Percentiles rank a stretch among this genome's conserved stretches.
These are phyloP conservation scores for Falco naumanni DNA, from an alignment of 2,797 vertebrate genomes.

Conservation along the genomic window DNA sequence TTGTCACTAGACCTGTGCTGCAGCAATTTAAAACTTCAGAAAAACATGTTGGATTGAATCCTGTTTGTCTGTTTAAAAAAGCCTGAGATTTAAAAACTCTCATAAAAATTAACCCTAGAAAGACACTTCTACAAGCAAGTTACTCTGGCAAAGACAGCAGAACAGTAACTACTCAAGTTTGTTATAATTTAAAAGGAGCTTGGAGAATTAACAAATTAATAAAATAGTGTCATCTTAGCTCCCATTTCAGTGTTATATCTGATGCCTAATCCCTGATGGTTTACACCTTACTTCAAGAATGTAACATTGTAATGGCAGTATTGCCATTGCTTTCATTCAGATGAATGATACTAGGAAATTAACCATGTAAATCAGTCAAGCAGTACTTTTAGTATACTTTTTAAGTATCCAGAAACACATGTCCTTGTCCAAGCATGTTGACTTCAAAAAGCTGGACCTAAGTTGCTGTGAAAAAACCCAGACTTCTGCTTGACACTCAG, in stretches of 20 bases:
- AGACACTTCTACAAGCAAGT: not conserved
- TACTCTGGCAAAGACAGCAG: not conserved
- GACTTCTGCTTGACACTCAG: not conserved
- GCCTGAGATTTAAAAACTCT: not conserved
- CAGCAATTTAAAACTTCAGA: conserved; percentile 53
- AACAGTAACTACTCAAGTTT: not conserved
- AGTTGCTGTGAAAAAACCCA: not conserved
- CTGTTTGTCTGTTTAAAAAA: not conserved
- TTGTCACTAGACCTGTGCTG: conserved; percentile 50
- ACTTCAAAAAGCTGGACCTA: not conserved
- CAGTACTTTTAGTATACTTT: not conserved
- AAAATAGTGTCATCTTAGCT: not conserved
- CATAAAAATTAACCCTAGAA: conserved; percentile 27
- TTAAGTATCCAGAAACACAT: not conserved
- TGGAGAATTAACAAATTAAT: not conserved
- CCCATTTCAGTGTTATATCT: not conserved
- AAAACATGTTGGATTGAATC: conserved; percentile 22
- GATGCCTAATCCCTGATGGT: not conserved
- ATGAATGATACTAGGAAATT: not conserved
- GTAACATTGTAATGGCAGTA: not conserved
- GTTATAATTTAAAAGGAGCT: not conserved
- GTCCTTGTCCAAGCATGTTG: not conserved
- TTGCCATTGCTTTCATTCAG: not conserved
- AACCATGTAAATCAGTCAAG: not conserved
- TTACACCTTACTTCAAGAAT: not conserved